Evolutionary conservation across 2,888 invertebrate genomes (phyloP).

Genomic region (Pyrochroa serraticornis): DNA sequence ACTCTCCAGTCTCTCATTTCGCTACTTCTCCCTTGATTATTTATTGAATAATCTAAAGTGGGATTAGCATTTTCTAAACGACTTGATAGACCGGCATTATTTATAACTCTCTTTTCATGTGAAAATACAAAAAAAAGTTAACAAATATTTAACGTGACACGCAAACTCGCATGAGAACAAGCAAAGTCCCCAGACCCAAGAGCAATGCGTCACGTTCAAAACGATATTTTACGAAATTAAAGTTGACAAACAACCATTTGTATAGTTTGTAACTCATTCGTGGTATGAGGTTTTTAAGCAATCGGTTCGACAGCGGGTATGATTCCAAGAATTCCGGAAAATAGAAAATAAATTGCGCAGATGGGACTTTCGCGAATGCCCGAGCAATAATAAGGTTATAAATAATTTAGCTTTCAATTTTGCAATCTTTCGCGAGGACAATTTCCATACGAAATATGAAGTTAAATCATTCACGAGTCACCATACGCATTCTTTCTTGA

Average conservation of each 20-base stretch:
- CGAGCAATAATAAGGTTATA: conserved; percentile 13
- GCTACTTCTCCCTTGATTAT: background rate
- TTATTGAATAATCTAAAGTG: background rate
- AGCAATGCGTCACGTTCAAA: conserved; percentile 26
- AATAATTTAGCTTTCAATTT: conserved; percentile 23
- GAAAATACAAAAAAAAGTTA: conserved; percentile 27
- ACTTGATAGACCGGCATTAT: conserved; percentile 22
- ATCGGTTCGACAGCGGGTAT: background rate
- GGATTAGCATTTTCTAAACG: conserved; percentile 13
- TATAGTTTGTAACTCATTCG: background rate
- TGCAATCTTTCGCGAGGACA: conserved; percentile 15
- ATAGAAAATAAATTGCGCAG: no score
- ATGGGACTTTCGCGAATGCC: background rate
- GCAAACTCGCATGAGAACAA: conserved; percentile 27
- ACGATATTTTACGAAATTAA: conserved; percentile 26
- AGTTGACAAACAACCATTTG: conserved; percentile 17
- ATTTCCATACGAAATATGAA: conserved; percentile 20
- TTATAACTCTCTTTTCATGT: conserved; percentile 26
- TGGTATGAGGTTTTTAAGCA: conserved; percentile 1
- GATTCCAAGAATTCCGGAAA: no score
- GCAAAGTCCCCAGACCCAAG: conserved; percentile 15
- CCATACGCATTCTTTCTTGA: conserved; percentile 1
- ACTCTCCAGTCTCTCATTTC: background rate
- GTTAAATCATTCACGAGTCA: conserved; percentile 22
- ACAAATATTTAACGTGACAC: conserved; percentile 29